A percentile compares a stretch with the other conserved stretches of the same genome.
These are phyloP conservation scores for Pomacea canaliculata DNA, from an alignment of 2,888 invertebrate genomes.

Conservation along the genomic window DNA sequence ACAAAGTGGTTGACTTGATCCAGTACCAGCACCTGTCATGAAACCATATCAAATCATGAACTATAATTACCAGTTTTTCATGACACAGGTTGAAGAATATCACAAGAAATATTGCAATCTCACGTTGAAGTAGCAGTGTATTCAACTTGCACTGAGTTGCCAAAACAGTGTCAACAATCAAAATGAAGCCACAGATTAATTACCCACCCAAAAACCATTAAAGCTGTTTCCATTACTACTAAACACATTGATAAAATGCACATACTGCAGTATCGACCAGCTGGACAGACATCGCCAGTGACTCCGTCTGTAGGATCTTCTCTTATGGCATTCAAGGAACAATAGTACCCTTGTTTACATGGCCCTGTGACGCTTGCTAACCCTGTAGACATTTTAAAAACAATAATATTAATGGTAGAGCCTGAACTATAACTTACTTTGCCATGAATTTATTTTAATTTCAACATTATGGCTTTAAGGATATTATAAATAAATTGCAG, in stretches of 20 bases:
- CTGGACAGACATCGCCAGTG: slow-evolving; percentile 63
- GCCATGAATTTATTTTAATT: neutral
- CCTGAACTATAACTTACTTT: neutral
- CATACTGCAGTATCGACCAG: slow-evolving; percentile 65
- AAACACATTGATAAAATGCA: neutral
- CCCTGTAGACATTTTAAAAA: slow-evolving; percentile 38
- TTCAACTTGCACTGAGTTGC: no score
- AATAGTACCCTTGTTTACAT: slow-evolving; percentile 62
- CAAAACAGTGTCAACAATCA: no score
- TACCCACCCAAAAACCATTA: no score
- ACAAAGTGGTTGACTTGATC: slow-evolving; percentile 51
- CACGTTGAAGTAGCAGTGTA: no score
- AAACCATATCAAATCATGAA: neutral
- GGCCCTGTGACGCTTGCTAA: slow-evolving; percentile 51
- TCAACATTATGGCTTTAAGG: neutral
- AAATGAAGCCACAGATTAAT: no score
- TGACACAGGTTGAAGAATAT: no score
- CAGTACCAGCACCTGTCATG: slow-evolving; percentile 42
- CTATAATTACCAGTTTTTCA: no score
- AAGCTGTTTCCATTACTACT: no score
- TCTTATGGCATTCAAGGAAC: slow-evolving; percentile 50
- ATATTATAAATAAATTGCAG: no score
- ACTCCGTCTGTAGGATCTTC: slow-evolving; percentile 63
- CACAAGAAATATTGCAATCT: no score
- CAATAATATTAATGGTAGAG: neutral